Evolutionary conservation across 1,140 invertebrate genomes (phyloP), one percentile per base, ranked within the genome.

Genomic region (Zaprionus camerounensis): DNA sequence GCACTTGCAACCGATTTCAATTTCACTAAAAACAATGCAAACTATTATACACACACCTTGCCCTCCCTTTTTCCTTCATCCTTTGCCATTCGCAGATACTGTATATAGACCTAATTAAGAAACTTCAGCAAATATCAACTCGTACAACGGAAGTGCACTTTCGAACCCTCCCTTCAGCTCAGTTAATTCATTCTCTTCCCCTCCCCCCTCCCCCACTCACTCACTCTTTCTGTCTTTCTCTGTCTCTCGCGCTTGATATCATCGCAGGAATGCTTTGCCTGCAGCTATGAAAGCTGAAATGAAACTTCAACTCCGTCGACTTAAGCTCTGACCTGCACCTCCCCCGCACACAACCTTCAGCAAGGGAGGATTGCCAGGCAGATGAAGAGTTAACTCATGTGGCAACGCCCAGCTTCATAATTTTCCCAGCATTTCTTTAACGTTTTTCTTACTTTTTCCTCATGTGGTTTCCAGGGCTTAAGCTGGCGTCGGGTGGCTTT

Each of bases 381-480:
- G 61, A 22, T 20, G 41, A 31, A 49, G 41, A 46, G 44, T 31
- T 58, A 34, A 6, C 31, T 51, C n/a, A 22, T 64, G 17, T 71
- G 68, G 46, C 49, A 44, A 49, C 59, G 36, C 9, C 15, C 3
- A 17, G 66, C 41, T 15, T 62, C 34, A 53, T 44, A 64, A 56
- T 38, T 51, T 51, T 51, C 20, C 46, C 46, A 22, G 20, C 46
- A 51, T 22, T 51, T 51, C 22, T 51, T 24, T 20, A 22, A 49
- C 17, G 20, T 15, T 49, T 49, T 31, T 59, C 20, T 41, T 59
- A 6, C 38, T 24, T 17, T 46, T 38, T 22, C 46, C 34, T 36
- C 24, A 31, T 44, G 63, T 38, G 63, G 55, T 58, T 67, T 38
- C 1, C 56, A 22, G 56, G 44, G 66, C 66, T 26, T 44, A 61